Evolutionary conservation across 1,140 invertebrate genomes (phyloP).

Genomic region (Panulirus ornatus): DNA sequence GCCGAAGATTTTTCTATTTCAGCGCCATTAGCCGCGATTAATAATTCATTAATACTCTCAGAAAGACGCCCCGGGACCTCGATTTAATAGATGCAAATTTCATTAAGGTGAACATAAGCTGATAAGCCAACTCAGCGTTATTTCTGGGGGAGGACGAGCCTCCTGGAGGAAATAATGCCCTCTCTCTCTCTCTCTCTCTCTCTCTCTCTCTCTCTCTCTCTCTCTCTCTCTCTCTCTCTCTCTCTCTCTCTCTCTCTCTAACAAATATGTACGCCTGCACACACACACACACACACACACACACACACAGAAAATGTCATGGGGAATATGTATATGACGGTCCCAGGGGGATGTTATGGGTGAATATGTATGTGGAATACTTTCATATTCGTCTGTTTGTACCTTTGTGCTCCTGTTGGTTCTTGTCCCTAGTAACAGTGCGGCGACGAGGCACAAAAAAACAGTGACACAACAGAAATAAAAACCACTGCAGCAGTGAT

Average conservation of each 20-base stretch:
- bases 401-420: no score
- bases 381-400: no score
- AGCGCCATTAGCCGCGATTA: slow-evolving; percentile 51
- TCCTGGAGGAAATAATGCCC: neutral
- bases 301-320: no score
- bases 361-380: no score
- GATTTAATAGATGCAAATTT: slow-evolving; percentile 53
- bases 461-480: no score
- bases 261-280: no score
- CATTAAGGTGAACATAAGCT: slow-evolving; percentile 52
- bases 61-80: neutral
- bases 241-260: slow-evolving; percentile 15
- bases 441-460: no score
- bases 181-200: neutral
- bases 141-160: neutral
- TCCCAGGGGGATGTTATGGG: no score
- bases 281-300: no score
- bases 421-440: no score
- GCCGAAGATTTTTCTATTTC: slow-evolving; percentile 44
- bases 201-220: slow-evolving; percentile 46
- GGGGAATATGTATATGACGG: no score
- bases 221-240: slow-evolving; percentile 29
- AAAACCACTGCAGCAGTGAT: no score
- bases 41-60: slow-evolving; percentile 37
- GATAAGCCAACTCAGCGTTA: slow-evolving; percentile 21